A percentile compares a stretch with the other conserved stretches of the same genome.
Evolutionary conservation across 2,888 invertebrate species (phyloP).

Genomic region (Himalopsyche tibetana): DNA sequence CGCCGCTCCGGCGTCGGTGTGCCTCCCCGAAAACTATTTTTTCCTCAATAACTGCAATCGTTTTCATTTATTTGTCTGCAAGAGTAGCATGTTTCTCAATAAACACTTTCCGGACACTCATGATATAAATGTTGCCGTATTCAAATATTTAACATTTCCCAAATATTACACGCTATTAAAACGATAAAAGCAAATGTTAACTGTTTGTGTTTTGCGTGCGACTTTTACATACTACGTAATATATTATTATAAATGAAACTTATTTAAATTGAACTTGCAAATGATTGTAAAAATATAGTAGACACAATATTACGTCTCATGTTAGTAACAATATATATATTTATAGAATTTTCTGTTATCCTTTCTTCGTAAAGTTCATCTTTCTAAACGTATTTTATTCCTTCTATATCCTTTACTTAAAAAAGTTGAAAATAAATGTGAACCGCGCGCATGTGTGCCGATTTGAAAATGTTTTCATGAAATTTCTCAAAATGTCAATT

Average conservation of each 20-base stretch:
- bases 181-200: slow-evolving; percentile 49
- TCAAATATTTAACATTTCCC: slow-evolving; percentile 38
- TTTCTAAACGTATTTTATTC: slow-evolving; percentile 41
- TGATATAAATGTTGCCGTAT: slow-evolving; percentile 31
- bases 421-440: slow-evolving; percentile 58
- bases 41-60: not conserved
- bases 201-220: slow-evolving; percentile 59
- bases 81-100: slow-evolving; percentile 13
- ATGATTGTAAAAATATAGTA: slow-evolving; percentile 59
- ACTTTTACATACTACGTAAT: slow-evolving; percentile 59
- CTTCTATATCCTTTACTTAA: slow-evolving; percentile 46
- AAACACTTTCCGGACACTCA: slow-evolving; percentile 35
- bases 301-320: slow-evolving; percentile 62
- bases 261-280: slow-evolving; percentile 54
- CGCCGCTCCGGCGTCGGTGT: not conserved
- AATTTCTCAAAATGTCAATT: slow-evolving; percentile 30
- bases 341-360: slow-evolving; percentile 50
- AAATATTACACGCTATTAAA: slow-evolving; percentile 33
- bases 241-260: slow-evolving; percentile 54
- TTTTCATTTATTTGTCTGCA: slow-evolving; percentile 42
- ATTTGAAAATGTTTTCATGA: slow-evolving; percentile 23
- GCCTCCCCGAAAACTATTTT: not conserved
- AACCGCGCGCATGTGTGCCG: not conserved
- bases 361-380: slow-evolving; percentile 48
- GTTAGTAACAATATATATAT: slow-evolving; percentile 60